These are phyloP conservation scores for Seriola dumerili DNA, from an alignment of 2,113 vertebrate genomes.

Conservation along the genomic window DNA sequence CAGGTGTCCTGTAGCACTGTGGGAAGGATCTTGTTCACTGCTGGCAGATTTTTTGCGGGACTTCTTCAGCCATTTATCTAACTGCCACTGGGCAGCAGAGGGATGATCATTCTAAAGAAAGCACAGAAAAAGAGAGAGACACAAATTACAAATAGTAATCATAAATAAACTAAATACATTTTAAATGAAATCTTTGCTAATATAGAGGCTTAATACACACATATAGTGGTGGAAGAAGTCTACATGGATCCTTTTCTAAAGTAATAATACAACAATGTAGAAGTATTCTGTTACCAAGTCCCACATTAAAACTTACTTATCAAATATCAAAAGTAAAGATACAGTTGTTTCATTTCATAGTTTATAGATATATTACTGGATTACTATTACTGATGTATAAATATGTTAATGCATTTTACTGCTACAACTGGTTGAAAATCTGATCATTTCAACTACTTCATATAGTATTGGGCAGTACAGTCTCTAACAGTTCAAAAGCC, in stretches of 20 bases:
- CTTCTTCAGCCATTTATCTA: slow-evolving; percentile 97
- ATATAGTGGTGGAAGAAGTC: neutral
- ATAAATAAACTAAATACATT: neutral
- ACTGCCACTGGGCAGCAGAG: slow-evolving; percentile 94
- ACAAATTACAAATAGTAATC: neutral
- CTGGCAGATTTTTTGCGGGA: slow-evolving; percentile 87
- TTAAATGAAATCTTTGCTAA: neutral
- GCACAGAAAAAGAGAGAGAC: slow-evolving; percentile 17
- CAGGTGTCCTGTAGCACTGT: slow-evolving; percentile 45
- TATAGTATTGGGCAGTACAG: neutral
- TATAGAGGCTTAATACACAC: neutral
- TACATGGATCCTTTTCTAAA: neutral
- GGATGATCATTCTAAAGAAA: slow-evolving; percentile 85
- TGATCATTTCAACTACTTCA: neutral
- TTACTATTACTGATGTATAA: neutral
- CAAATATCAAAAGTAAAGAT: neutral
- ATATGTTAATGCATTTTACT: neutral
- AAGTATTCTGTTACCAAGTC: neutral
- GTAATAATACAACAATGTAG: neutral
- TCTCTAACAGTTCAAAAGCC: neutral
- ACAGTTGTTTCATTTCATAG: neutral
- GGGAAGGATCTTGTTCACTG: slow-evolving; percentile 82
- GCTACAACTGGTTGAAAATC: neutral
- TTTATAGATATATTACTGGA: neutral
- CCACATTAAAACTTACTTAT: neutral